Percentiles rank a stretch among this genome's conserved stretches.
phyloP scores from a whole-genome alignment of 2,888 invertebrate species.

The Boloria euphrosyne region DNA sequence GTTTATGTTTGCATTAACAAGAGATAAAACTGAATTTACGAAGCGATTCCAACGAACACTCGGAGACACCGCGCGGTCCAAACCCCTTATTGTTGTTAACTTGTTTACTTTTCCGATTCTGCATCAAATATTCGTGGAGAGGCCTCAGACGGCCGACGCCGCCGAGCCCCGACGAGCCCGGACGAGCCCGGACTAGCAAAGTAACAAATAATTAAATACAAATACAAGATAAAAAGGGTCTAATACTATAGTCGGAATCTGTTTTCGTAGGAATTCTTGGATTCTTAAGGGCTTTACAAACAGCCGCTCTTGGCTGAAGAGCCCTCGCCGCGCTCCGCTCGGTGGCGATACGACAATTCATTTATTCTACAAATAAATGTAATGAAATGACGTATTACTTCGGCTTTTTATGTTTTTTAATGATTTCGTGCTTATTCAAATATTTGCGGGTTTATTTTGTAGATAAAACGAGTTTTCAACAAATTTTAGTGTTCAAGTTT shows the following conservation, averaged over 20 bases:
- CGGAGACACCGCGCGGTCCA: too few species aligned
- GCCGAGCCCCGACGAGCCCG: too few species aligned
- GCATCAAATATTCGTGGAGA: conserved; percentile 1
- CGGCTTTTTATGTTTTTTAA: not conserved
- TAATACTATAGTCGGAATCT: conserved; percentile 35
- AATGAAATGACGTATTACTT: conserved; percentile 13
- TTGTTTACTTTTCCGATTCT: not conserved
- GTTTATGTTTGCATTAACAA: too few species aligned
- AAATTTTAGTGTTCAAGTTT: too few species aligned
- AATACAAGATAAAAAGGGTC: conserved; percentile 35
- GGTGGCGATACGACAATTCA: conserved; percentile 22
- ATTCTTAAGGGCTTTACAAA: conserved; percentile 24
- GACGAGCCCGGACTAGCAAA: conserved; percentile 25
- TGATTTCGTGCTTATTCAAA: not conserved
- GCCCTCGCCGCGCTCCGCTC: conserved; percentile 3
- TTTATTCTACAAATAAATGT: conserved; percentile 26
- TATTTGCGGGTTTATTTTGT: not conserved
- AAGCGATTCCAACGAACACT: too few species aligned
- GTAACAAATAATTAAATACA: conserved; percentile 39
- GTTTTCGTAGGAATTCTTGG: conserved; percentile 31
- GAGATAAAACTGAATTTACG: too few species aligned
- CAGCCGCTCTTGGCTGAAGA: conserved; percentile 19
- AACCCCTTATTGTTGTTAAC: not conserved
- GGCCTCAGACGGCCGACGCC: conserved; percentile 6
- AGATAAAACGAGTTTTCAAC: not conserved